Evolutionary conservation across 1,140 invertebrate species (phyloP).

Genomic region (Drosophila biarmipes): DNA sequence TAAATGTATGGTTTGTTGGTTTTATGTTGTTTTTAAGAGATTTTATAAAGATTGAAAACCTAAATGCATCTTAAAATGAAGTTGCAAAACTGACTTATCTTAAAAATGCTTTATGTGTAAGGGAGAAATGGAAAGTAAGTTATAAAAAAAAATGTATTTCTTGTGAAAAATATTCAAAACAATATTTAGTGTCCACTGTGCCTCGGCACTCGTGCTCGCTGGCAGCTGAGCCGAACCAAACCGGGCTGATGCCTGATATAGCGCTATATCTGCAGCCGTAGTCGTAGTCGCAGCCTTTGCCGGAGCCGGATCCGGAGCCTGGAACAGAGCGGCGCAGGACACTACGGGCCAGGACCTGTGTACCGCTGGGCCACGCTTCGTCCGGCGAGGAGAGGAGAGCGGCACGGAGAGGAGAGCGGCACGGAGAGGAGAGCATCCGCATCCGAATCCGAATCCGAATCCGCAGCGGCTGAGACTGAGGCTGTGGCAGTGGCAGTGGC

Average conservation of each 20-base stretch:
- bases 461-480: too few species aligned
- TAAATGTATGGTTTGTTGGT: too few species aligned
- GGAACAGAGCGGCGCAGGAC: conserved; percentile 28
- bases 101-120: too few species aligned
- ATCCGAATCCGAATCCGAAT: conserved; percentile 2
- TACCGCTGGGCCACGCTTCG: conserved; percentile 55
- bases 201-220: not conserved
- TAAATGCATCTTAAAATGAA: too few species aligned
- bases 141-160: too few species aligned
- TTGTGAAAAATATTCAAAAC: too few species aligned
- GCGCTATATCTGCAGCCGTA: conserved; percentile 14
- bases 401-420: not conserved
- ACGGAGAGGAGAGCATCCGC: not conserved
- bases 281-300: conserved; percentile 29
- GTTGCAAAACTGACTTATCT: too few species aligned
- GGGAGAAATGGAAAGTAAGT: too few species aligned
- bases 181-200: too few species aligned
- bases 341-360: conserved; percentile 41
- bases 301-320: conserved; percentile 49
- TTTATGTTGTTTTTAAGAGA: too few species aligned
- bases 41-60: too few species aligned
- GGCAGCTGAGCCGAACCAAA: not conserved
- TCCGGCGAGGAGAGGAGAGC: conserved; percentile 19
- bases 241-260: not conserved
- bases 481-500: not conserved